Base-by-base conservation (phyloP, 2,888 invertebrate genomes). In the Drosophila kuntzei region DNA sequence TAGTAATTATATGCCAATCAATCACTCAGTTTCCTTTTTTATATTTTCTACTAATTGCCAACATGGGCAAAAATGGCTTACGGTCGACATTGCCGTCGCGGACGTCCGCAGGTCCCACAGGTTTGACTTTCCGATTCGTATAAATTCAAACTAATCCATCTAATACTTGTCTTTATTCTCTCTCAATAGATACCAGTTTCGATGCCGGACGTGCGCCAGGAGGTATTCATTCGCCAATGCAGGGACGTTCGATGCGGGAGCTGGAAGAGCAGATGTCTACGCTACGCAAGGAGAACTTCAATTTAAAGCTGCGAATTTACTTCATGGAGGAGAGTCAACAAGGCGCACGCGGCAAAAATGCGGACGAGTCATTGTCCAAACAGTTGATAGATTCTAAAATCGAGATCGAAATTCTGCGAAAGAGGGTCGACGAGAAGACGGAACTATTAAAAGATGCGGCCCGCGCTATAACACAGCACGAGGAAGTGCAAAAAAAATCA, bases 221-320 rank as follows among this genome's bases (percentile, higher is more conserved):
- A 3, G 83, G 86, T 20, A 75, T 64, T 1, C 62, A 75, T 49
- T 92, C 93, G 6, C 92, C 93, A 0, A 67, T 94, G 44, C 83
- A 82, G 82, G 95, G 95, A 8, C 94, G 96, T 57, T 96, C 96
- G 27, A 96, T 98, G 94, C 97, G 97, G 88, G 98, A 98, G 81
- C 96, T 96, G 89, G 98, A 98, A 90, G 96, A 98, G 91, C 96
- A 98, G 91, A 94, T 98, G 75, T 95, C 95, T 54, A 94, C 94
- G 47, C 93, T 98, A 71, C 95, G 96, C 78, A 98, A 97, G 91
- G 98, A 98, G 92, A 98, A 98, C 92, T 98, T 98, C 90, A 96
- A 97, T 92, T 93, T 98, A 18, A 98, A 98, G 92, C 93, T 98
- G 82, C 94, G 98, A 57, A 96, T 98, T 85, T 98, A 97, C 93